A percentile compares a stretch with the other conserved stretches of the same genome.
Evolutionary conservation across 2,888 invertebrate species (phyloP).

Genomic region (Siphlonurus alternatus): DNA sequence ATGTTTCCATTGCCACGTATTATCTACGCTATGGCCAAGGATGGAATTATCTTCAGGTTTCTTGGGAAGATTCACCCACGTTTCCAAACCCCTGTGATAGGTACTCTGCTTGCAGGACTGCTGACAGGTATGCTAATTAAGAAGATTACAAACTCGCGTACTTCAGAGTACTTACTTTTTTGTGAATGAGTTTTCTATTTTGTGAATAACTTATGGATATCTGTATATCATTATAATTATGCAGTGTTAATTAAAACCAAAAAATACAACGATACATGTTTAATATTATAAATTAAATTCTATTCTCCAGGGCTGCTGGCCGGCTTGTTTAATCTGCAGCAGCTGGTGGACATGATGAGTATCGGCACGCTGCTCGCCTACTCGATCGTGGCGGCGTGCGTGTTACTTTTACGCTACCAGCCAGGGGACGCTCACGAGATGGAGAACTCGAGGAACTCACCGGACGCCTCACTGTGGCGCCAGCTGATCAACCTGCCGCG

Average conservation of each 20-base stretch:
- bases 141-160: no score
- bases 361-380: conserved; percentile 82
- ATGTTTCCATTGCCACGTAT: conserved; percentile 69
- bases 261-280: no score
- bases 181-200: no score
- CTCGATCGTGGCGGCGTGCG: conserved; percentile 80
- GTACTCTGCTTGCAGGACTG: conserved; percentile 51
- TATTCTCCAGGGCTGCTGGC: conserved; percentile 66
- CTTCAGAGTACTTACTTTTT: no score
- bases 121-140: conserved; percentile 38
- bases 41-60: conserved; percentile 58
- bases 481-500: neutral
- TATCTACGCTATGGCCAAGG: conserved; percentile 75
- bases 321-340: conserved; percentile 71
- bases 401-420: conserved; percentile 62
- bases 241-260: no score
- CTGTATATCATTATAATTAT: no score
- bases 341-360: conserved; percentile 93
- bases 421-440: neutral
- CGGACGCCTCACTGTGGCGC: neutral
- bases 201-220: no score
- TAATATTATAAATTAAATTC: no score
- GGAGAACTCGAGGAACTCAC: neutral
- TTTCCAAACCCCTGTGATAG: conserved; percentile 56
- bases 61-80: conserved; percentile 49